Evolutionary conservation across 2,888 invertebrate species (phyloP), one percentile per base, ranked within the genome.

Genomic region (Drosophila prostipennis): DNA sequence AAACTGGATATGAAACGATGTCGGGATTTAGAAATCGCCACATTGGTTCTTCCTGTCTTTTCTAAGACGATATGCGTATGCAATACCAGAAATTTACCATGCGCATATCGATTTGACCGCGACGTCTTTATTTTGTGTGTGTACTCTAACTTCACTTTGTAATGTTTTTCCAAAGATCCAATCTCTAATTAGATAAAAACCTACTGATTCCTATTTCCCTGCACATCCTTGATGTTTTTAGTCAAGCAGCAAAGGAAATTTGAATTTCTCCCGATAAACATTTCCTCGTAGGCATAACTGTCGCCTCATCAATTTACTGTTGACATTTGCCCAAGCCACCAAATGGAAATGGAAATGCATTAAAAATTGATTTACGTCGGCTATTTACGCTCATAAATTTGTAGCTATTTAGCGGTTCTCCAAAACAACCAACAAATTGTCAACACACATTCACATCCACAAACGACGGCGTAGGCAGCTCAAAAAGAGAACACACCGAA

Each of bases 351-450:
- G 88, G 80, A 77, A 89, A 84, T 81, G 80, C 89, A 85, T 89
- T 85, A 85, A 89, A 89, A 89, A 81, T 85, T 85, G 89, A 85
- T 85, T 87, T 89, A 89, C 85, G 72, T 70, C 51, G 36, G 53
- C 74, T 72, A 76, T 81, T 76, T 80, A 87, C 87, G 82, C 73
- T 85, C 84, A 85, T 85, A 85, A 85, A 85, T 85, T 85, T 85
- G 84, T 89, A 87, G 82, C 89, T 85, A 89, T 89, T 85, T 89
- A 89, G 88, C 89, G 86, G 88, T 85, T 72, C 73, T 78, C 74
- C 82, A 69, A 63, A 76, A 72, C 52, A 63, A 72, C 54, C 79
- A 83, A 88, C 87, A 83, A 83, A 83, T 83, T 83, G 89, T 79
- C 79, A 63, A 69, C 54, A 71, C 52, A 59, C 71, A 71, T 37